Conservation (phyloP, 64 coral and sea anemone species). For the Montipora sp. region DNA sequence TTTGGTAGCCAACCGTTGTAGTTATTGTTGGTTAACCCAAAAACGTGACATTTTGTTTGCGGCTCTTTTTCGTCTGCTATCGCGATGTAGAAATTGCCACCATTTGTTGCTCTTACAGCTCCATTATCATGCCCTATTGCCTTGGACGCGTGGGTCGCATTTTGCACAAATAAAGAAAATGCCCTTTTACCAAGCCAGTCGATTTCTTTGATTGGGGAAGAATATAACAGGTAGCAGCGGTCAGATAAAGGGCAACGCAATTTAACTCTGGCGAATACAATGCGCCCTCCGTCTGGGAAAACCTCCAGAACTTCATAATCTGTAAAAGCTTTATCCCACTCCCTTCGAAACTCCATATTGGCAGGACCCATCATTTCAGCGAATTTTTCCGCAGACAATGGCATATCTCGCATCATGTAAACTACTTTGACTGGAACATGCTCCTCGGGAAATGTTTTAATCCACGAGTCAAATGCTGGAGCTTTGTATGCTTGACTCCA, state of each 20-base stretch:
- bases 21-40: conserved; percentile 67
- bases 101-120: conserved; percentile 46
- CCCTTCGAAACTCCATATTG: conserved; percentile 17
- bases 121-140: neutral
- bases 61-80: conserved; percentile 21
- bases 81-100: conserved; percentile 59
- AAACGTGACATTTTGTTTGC: conserved; percentile 17
- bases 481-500: conserved; percentile 23
- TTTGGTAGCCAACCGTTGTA: conserved; percentile 57
- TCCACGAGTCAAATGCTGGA: neutral
- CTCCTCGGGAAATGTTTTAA: conserved; percentile 34
- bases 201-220: neutral
- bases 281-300: conserved; percentile 23
- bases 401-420: conserved; percentile 19
- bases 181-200: conserved; percentile 34
- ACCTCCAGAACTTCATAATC: conserved; percentile 31
- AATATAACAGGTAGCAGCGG: conserved; percentile 12
- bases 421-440: conserved; percentile 43
- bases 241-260: conserved; percentile 15
- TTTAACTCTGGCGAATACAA: neutral
- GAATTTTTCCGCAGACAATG: conserved; percentile 42
- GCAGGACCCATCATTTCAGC: conserved; percentile 8
- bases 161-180: conserved; percentile 38
- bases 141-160: conserved; percentile 52
- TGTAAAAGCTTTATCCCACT: conserved; percentile 51